Base-by-base conservation (phyloP, 2,113 vertebrate genomes). In the Illadopsis cleaveri region DNA sequence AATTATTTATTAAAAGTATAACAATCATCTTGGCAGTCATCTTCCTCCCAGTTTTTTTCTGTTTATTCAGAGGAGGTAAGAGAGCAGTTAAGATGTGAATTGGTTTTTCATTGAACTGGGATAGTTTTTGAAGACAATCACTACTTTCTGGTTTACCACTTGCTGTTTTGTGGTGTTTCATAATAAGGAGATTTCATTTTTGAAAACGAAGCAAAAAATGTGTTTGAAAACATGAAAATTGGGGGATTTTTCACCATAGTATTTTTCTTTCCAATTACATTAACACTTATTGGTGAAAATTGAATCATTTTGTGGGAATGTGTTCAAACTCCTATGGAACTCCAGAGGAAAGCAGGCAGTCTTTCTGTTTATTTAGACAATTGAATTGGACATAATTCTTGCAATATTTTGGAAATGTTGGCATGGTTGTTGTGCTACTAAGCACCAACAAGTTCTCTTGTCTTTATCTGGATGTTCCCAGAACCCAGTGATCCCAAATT, bases 21-120 rank as follows among this genome's bases (percentile, higher is more conserved):
- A 65, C 18, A 38, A 57, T 14, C 2, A 48, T 12, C 70, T 83
- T 82, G 24, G 31, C 17, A 83, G 50, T 44, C 28, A 83, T 57
- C 45, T 85, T 64, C 11, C 25, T 24, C 5, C 13, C 20, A 70
- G 11, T 81, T 93, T 40, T 61, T 83, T 75, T 31, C 30, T 37
- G 10, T 86, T 87, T 81, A 53, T 87, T 81, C 42, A 75, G n/a
- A 66, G 35, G 22, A 90, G 31, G 45, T 84, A 93, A 95, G 78
- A 62, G 51, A 68, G 24, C 0, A 1, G 40, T 62, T 79, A 75
- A 58, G 81, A 93, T 14, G 28, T 62, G 30, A 69, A 48, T 82
- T 76, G 15, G 7, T 40, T 95, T 47, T 82, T 71, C 40, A 35
- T 10, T 85, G 69, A 69, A 79, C 53, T 60, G 38, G 47, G 78